Base-by-base conservation (phyloP, 2,113 vertebrate genomes). In the Engraulis encrasicolus region DNA sequence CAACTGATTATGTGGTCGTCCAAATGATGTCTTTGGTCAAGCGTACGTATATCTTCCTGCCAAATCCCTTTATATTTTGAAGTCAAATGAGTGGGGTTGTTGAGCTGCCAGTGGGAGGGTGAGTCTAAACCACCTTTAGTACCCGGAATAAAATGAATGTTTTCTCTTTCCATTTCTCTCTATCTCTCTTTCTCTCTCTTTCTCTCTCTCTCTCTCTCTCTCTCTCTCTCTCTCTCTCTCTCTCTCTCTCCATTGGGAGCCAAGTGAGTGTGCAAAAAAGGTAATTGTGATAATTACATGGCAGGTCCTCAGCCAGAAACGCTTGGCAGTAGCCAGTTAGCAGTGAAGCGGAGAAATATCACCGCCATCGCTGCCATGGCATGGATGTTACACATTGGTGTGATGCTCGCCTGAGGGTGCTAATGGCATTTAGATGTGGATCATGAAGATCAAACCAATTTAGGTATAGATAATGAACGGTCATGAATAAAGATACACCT, bases 221-320 rank as follows among this genome's bases (percentile, higher is more conserved):
- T 45, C 40, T 45, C 40, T 45, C 40, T 45, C 40, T 45, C 40
- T 45, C 40, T 45, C n/a, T 45, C 40, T 45, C 40, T 45, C 40
- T 45, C 40, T 45, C 40, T 74, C 66, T 17, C 66, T 15, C 66
- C 34, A 31, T 15, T 74, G 66, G 66, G 66, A 74, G 66, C 66
- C 31, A 74, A 74, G 66, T 74, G 66, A 34, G 23, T 74, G 66
- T 74, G 66, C 66, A 74, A 31, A 74, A 74, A 74, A 14, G 23
- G 66, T 74, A 74, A 74, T 74, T 12, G 31, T 74, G 66, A 74
- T 74, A 34, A 74, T 34, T 74, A 74, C 66, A 74, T 15, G 27
- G 31, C 66, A 74, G 66, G 66, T 34, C 31, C 66, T 74, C 66
- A 74, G 66, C 66, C 66, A 74, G 23, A 74, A 74, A 71, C 12